Evolutionary conservation across 2,888 invertebrate species (phyloP).

Genomic region (Acanthosepion esculentum): DNA sequence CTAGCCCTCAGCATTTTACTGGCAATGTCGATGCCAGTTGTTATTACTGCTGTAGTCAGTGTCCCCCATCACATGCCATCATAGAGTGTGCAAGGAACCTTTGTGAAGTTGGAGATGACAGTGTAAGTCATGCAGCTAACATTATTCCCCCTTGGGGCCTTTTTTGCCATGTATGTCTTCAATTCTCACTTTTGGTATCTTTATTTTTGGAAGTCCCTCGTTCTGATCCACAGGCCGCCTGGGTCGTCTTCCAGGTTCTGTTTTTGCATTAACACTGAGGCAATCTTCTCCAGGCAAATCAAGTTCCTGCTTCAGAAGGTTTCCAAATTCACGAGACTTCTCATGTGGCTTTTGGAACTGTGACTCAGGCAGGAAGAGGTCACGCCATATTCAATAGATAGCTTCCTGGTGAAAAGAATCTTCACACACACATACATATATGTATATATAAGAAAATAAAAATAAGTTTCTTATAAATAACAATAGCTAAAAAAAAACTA

Average conservation of each 20-base stretch:
- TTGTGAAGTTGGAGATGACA: conserved; percentile 13
- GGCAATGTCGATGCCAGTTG: conserved; percentile 20
- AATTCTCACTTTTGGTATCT: conserved; percentile 4
- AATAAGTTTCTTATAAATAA: neutral
- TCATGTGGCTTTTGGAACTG: conserved; percentile 18
- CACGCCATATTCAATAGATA: conserved; percentile 33
- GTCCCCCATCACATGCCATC: conserved; percentile 10
- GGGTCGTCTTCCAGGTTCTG: conserved; percentile 33
- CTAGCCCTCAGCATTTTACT: neutral
- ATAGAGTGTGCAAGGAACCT: neutral
- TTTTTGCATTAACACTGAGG: conserved; percentile 33
- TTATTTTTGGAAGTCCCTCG: conserved; percentile 20
- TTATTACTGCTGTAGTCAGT: neutral
- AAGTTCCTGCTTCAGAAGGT: neutral
- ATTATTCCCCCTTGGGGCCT: neutral
- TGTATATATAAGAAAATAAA: too few relatives aligned
- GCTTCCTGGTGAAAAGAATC: neutral
- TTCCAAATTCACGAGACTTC: neutral
- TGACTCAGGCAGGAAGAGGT: neutral
- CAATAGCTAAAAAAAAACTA: neutral
- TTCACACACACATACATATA: neutral
- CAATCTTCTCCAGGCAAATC: conserved; percentile 1
- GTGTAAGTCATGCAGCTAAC: conserved; percentile 20
- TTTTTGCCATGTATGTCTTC: neutral
- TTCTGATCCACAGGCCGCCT: conserved; percentile 33